phyloP scores from a whole-genome alignment of 2,113 vertebrate species.

The Anolis carolinensis region DNA sequence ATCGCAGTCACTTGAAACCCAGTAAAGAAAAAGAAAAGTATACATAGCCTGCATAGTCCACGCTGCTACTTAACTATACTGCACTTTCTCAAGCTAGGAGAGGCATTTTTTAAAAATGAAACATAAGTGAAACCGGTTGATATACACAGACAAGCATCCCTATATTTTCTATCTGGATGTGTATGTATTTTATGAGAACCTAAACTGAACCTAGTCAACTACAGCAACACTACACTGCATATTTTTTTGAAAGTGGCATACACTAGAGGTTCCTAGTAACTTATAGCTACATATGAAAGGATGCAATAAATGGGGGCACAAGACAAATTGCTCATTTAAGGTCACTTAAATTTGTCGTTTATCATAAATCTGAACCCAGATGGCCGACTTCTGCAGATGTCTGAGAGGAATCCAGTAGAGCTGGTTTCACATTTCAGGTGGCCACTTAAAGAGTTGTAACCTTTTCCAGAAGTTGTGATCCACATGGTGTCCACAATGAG shows the following conservation, averaged over 20 bases:
- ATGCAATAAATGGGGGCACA: constrained; percentile 79
- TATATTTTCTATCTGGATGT: constrained; percentile 56
- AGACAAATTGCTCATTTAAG: constrained; percentile 85
- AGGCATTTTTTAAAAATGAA: constrained; percentile 59
- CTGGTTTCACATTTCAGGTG: constrained; percentile 84
- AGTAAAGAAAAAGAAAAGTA: constrained; percentile 47
- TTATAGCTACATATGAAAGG: constrained; percentile 76
- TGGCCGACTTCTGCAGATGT: constrained; percentile 83
- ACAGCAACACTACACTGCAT: constrained; percentile 77
- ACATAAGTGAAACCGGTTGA: constrained; percentile 66
- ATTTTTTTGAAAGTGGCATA: constrained; percentile 70
- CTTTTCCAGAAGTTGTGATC: constrained; percentile 84
- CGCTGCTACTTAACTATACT: constrained; percentile 54
- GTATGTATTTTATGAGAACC: constrained; percentile 66
- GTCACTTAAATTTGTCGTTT: constrained; percentile 92
- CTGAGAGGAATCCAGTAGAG: constrained; percentile 80
- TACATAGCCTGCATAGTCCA: constrained; percentile 62
- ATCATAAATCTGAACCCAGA: constrained; percentile 84
- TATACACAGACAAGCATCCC: constrained; percentile 57
- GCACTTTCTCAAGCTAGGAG: constrained; percentile 63
- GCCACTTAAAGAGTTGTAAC: constrained; percentile 79
- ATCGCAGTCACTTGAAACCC: constrained; percentile 53
- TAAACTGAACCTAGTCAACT: constrained; percentile 79
- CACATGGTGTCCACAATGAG: constrained; percentile 86
- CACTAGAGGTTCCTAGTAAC: constrained; percentile 76